A percentile compares a stretch with the other conserved stretches of the same genome.
These are phyloP conservation scores for Eurytoma adleriae DNA, from an alignment of 2,888 invertebrate species.

Conservation along the genomic window DNA sequence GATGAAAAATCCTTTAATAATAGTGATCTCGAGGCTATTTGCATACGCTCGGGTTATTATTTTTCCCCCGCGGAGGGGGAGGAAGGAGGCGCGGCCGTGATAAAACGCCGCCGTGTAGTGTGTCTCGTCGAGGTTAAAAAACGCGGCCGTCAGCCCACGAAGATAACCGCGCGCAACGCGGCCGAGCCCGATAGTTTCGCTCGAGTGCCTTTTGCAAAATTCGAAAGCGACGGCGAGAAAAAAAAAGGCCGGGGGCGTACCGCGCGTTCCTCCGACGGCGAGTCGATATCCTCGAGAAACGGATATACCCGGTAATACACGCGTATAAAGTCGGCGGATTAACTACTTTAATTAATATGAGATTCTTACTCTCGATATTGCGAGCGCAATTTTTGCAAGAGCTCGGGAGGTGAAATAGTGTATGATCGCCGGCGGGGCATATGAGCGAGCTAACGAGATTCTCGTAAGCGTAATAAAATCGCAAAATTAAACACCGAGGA, in stretches of 20 bases:
- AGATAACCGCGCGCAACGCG: neutral
- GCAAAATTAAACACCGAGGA: slow-evolving; percentile 41
- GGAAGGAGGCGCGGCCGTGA: slow-evolving; percentile 29
- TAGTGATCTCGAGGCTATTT: slow-evolving; percentile 52
- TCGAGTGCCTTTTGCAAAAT: neutral
- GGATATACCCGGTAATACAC: slow-evolving; percentile 31
- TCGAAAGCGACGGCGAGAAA: no score
- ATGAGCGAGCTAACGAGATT: slow-evolving; percentile 24
- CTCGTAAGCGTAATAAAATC: slow-evolving; percentile 47
- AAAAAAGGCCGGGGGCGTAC: no score
- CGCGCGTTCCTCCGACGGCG: no score
- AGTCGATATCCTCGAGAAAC: no score
- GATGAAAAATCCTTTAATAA: slow-evolving; percentile 55
- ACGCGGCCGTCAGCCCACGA: slow-evolving; percentile 16
- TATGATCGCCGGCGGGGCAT: neutral
- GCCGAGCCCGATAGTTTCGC: neutral
- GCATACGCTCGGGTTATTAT: slow-evolving; percentile 47
- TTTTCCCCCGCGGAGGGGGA: slow-evolving; percentile 21
- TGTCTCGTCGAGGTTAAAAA: slow-evolving; percentile 39
- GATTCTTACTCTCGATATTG: slow-evolving; percentile 36
- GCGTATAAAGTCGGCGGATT: slow-evolving; percentile 45
- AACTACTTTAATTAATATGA: slow-evolving; percentile 52
- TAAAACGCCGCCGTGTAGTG: slow-evolving; percentile 33
- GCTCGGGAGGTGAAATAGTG: slow-evolving; percentile 15
- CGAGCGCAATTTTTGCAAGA: neutral